Evolutionary conservation across 2,113 vertebrate genomes (phyloP).

Genomic region (Sceloporus undulatus): DNA sequence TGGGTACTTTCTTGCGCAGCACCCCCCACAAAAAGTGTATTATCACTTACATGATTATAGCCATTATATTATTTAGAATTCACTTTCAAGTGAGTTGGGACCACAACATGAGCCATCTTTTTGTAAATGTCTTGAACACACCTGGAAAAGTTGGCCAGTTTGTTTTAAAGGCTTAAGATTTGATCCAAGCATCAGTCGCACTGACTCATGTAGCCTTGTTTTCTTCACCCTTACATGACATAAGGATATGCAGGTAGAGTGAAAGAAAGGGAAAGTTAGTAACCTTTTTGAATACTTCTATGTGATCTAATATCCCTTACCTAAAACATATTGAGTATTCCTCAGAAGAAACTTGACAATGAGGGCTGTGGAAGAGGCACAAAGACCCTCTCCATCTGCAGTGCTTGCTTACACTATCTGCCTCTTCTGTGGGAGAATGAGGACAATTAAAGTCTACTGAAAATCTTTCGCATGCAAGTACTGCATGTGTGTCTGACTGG

Average conservation of each 20-base stretch:
- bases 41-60: too few relatives aligned
- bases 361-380: too few relatives aligned
- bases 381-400: background rate
- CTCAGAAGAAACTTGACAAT: background rate
- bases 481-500: background rate
- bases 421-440: background rate
- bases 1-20: too few relatives aligned
- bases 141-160: rapidly evolving
- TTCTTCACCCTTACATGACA: background rate
- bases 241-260: background rate
- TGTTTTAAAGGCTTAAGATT: background rate
- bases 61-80: background rate
- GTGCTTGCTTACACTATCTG: background rate
- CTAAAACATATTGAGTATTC: background rate
- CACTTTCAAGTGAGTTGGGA: conserved; percentile 2
- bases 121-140: background rate
- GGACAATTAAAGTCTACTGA: background rate
- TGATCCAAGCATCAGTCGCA: background rate
- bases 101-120: background rate
- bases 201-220: background rate
- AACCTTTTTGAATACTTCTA: background rate
- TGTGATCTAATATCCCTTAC: background rate
- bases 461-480: background rate
- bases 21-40: too few relatives aligned
- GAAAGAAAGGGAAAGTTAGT: background rate